A percentile compares a stretch with the other conserved stretches of the same genome.
These are phyloP conservation scores for Phalacrocorax pelagicus DNA, from an alignment of 2,113 vertebrate species.

Conservation along the genomic window DNA sequence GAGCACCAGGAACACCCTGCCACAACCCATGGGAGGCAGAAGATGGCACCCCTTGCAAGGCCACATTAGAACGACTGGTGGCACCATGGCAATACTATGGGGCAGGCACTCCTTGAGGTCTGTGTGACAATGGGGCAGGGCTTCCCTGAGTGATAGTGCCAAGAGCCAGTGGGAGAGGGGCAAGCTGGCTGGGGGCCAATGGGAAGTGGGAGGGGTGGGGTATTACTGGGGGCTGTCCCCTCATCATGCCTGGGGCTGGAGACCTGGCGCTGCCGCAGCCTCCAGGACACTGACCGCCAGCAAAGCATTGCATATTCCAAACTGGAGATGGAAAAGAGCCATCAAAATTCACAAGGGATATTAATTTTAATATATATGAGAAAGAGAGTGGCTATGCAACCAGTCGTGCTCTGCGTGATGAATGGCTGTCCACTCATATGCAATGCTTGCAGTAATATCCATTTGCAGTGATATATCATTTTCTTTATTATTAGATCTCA, in stretches of 20 bases:
- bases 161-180: neutral
- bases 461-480: neutral
- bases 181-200: too few relatives aligned
- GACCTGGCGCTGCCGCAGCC: rapidly evolving
- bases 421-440: neutral
- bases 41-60: too few relatives aligned
- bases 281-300: neutral
- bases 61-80: rapidly evolving
- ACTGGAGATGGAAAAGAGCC: neutral
- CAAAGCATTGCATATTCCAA: neutral
- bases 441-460: neutral
- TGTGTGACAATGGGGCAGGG: rapidly evolving
- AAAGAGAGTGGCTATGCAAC: neutral
- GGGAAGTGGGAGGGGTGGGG: neutral
- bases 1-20: too few relatives aligned
- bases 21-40: neutral
- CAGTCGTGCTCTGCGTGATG: neutral
- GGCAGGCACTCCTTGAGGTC: rapidly evolving
- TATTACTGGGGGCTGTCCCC: rapidly evolving
- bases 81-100: neutral
- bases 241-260: rapidly evolving
- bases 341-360: slow-evolving; percentile 29
- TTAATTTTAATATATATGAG: slow-evolving; percentile 42
- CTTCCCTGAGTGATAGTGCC: neutral
- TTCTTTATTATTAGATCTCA: slow-evolving; percentile 38